phyloP scores from a whole-genome alignment of 2,797 vertebrate genomes.

The Fundulus diaphanus region DNA sequence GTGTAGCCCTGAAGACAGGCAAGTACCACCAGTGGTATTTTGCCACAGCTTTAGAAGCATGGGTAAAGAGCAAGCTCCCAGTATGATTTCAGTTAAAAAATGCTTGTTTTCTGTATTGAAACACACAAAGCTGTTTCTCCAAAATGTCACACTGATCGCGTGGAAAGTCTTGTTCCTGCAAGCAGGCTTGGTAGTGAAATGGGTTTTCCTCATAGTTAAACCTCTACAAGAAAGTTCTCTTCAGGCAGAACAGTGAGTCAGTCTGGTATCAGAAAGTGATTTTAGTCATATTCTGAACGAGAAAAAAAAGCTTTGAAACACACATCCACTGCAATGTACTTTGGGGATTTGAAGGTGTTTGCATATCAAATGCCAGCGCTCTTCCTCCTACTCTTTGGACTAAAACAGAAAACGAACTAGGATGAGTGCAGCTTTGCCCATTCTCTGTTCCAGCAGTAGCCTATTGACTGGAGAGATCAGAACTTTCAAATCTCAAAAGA shows the following conservation, averaged over 20 bases:
- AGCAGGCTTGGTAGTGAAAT: conserved; percentile 31
- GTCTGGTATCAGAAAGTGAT: conserved; percentile 51
- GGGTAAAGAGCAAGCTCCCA: conserved; percentile 12
- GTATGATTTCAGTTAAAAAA: conserved; percentile 22
- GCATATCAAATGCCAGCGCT: conserved; percentile 71
- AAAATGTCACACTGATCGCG: conserved; percentile 38
- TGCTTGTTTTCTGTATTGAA: conserved; percentile 30
- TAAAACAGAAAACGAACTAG: conserved; percentile 55
- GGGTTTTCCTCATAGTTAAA: conserved; percentile 39
- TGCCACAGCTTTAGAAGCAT: background rate
- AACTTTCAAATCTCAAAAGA: conserved; percentile 27
- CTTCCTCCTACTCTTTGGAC: conserved; percentile 66
- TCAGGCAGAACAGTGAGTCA: conserved; percentile 58
- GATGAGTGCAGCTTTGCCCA: conserved; percentile 39
- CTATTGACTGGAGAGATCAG: conserved; percentile 44
- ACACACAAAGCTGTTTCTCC: conserved; percentile 39
- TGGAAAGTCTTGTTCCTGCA: conserved; percentile 26
- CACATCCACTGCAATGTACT: conserved; percentile 43
- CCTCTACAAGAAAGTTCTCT: conserved; percentile 50
- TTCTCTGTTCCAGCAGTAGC: conserved; percentile 36
- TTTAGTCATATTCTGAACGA: conserved; percentile 53
- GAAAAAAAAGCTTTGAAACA: conserved; percentile 44
- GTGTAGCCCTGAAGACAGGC: background rate
- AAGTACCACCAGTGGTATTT: background rate
- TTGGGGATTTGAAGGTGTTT: conserved; percentile 62